Conservation (phyloP, 2,797 vertebrate genomes). For the Takifugu rubripes region DNA sequence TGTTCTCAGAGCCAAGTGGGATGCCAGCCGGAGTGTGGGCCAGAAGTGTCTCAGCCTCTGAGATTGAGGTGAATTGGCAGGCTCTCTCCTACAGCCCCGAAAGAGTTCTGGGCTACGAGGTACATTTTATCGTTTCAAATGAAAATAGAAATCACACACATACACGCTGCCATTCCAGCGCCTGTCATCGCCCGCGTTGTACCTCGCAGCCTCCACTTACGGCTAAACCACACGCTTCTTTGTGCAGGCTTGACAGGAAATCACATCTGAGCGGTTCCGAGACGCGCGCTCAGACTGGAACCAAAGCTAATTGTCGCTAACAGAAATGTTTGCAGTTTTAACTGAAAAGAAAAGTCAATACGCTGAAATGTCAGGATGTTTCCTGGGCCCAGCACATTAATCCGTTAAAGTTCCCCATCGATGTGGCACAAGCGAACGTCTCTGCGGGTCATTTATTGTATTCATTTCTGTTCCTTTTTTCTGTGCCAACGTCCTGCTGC, state of each 20-base stretch:
- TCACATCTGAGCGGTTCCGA: slow-evolving; percentile 43
- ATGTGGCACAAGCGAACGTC: too few species aligned
- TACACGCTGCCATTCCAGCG: slow-evolving; percentile 48
- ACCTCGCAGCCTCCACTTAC: slow-evolving; percentile 50
- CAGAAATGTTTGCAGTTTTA: slow-evolving; percentile 21
- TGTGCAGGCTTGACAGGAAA: slow-evolving; percentile 42
- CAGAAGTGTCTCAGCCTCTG: slow-evolving; percentile 85
- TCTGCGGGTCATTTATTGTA: too few species aligned
- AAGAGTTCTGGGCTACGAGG: slow-evolving; percentile 93
- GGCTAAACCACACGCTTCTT: slow-evolving; percentile 55
- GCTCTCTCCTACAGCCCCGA: slow-evolving; percentile 85
- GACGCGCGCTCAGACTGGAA: slow-evolving; percentile 39
- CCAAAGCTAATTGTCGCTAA: slow-evolving; percentile 40
- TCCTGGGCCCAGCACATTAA: too few species aligned
- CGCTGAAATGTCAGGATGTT: too few species aligned
- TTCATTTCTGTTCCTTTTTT: too few species aligned
- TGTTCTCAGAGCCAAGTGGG: slow-evolving; percentile 84
- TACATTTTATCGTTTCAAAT: slow-evolving; percentile 74
- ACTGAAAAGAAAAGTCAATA: too few species aligned
- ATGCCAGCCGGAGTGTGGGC: slow-evolving; percentile 83
- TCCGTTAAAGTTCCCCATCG: too few species aligned
- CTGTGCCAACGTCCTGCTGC: too few species aligned
- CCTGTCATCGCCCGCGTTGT: slow-evolving; percentile 57
- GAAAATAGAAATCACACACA: slow-evolving; percentile 64
- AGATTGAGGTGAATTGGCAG: slow-evolving; percentile 90